These are phyloP conservation scores for Porites lutea DNA, from an alignment of 64 coral and sea anemone species.

Conservation along the genomic window DNA sequence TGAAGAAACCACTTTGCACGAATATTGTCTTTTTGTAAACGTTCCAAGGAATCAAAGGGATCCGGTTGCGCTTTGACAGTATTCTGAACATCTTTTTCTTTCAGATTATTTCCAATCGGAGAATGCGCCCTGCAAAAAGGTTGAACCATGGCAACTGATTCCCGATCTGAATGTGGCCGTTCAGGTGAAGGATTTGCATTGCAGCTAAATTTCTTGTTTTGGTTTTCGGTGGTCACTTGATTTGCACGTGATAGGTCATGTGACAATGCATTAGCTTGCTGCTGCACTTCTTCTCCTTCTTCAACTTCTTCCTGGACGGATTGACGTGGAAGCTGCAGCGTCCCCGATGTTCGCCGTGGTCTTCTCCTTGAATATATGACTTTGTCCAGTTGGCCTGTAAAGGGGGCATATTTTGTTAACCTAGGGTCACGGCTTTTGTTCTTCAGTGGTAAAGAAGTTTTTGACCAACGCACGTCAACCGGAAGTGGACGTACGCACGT, in stretches of 20 bases:
- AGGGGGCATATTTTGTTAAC: not conserved
- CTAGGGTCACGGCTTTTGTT: too few relatives aligned
- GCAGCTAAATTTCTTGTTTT: not conserved
- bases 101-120: not conserved
- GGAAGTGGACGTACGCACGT: too few relatives aligned
- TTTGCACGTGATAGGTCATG: not conserved
- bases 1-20: constrained; percentile 25
- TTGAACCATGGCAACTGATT: not conserved
- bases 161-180: not conserved
- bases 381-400: not conserved
- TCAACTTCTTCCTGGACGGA: not conserved
- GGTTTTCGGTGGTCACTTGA: not conserved
- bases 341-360: constrained; percentile 10
- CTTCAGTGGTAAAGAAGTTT: too few relatives aligned
- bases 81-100: not conserved
- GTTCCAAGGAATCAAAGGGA: not conserved
- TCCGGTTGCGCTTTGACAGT: not conserved
- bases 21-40: not conserved
- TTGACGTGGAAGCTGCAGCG: not conserved
- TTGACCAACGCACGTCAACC: too few relatives aligned
- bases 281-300: not conserved
- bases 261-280: not conserved
- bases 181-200: not conserved
- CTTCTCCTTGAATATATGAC: not conserved
- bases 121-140: not conserved